These are phyloP conservation scores for Oreotragus oreotragus DNA, from an alignment of 2,113 vertebrate genomes.

Conservation along the genomic window DNA sequence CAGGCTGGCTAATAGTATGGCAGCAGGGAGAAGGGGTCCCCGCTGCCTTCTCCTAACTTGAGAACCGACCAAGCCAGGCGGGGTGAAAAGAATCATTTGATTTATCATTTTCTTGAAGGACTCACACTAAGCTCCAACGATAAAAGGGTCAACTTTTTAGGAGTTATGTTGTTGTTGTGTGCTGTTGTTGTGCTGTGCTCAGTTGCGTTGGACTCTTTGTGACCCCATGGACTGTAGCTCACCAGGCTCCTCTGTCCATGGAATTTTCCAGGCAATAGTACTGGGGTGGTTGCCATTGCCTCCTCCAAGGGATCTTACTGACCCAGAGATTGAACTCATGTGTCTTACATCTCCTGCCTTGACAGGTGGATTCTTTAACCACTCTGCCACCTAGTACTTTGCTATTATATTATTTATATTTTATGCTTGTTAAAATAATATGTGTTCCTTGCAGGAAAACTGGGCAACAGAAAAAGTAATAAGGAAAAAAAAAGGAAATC, in stretches of 20 bases:
- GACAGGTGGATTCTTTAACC: neutral
- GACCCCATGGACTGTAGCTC: neutral
- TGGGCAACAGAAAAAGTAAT: neutral
- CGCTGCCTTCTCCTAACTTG: fast-evolving
- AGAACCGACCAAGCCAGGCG: neutral
- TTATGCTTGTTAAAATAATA: neutral
- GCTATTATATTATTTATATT: neutral
- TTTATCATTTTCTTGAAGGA: neutral
- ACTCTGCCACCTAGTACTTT: neutral
- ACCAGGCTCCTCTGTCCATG: neutral
- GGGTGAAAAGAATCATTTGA: neutral
- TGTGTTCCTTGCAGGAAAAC: neutral
- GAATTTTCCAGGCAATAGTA: neutral
- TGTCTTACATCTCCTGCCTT: neutral
- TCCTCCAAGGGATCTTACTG: neutral
- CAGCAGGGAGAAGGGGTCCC: fast-evolving
- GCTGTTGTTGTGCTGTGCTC: neutral
- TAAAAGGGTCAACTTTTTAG: neutral
- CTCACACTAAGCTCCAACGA: neutral
- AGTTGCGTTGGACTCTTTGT: neutral
- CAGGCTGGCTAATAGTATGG: neutral
- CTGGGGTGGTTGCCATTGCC: neutral
- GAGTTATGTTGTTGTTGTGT: neutral
- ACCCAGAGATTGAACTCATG: neutral
- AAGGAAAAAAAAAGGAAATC: neutral